Conservation (phyloP, 2,888 invertebrate species). For the Drosophila prostipennis region DNA sequence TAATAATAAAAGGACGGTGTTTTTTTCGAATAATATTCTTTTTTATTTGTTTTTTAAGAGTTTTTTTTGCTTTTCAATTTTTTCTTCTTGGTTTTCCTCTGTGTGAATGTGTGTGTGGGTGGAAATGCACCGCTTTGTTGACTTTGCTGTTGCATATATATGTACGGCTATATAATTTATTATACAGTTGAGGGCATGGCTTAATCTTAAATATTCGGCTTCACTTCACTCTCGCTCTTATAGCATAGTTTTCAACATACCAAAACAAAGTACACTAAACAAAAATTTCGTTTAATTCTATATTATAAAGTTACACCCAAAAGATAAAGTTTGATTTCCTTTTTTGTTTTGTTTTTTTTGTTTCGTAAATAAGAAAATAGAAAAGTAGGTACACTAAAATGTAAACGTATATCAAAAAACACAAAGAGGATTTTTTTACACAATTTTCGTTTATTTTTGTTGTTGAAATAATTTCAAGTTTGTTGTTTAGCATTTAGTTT, state of each 20-base stretch:
- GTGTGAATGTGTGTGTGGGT: slow-evolving; percentile 60
- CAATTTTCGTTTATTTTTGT: slow-evolving; percentile 47
- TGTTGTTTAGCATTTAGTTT: slow-evolving; percentile 43
- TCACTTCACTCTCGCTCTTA: slow-evolving; percentile 33
- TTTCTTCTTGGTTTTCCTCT: slow-evolving; percentile 67
- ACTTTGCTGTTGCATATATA: slow-evolving; percentile 54
- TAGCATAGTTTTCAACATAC: slow-evolving; percentile 65
- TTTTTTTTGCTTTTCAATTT: slow-evolving; percentile 62
- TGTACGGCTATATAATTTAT: slow-evolving; percentile 67
- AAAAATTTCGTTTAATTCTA: slow-evolving; percentile 42
- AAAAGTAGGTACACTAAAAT: slow-evolving; percentile 47
- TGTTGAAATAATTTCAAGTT: slow-evolving; percentile 62
- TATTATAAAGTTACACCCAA: slow-evolving; percentile 53
- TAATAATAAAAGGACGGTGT: slow-evolving; percentile 59
- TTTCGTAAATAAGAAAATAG: slow-evolving; percentile 13
- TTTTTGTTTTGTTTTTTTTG: neutral
- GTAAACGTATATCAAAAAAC: slow-evolving; percentile 67
- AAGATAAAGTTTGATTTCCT: slow-evolving; percentile 16
- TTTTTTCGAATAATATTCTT: slow-evolving; percentile 79
- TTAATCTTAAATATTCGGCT: slow-evolving; percentile 72
- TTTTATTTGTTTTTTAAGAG: slow-evolving; percentile 75
- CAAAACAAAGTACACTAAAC: slow-evolving; percentile 67
- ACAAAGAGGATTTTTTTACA: slow-evolving; percentile 58
- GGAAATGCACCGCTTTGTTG: slow-evolving; percentile 70
- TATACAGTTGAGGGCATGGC: slow-evolving; percentile 82